Base-by-base conservation (phyloP, 2,797 vertebrate species). In the Rhabdomys pumilio region DNA sequence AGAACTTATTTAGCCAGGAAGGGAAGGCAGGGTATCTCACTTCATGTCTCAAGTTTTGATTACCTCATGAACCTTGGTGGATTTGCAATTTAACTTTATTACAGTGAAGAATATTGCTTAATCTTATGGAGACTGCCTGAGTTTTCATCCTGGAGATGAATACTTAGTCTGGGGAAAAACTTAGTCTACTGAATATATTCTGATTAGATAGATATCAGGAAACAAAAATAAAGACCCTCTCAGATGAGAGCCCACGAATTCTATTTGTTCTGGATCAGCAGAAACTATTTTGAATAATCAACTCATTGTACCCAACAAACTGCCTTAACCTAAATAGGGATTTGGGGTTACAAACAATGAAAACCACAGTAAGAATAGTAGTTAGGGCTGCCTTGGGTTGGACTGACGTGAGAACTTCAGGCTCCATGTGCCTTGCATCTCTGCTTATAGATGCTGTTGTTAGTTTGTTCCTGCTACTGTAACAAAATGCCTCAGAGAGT, bases 11-110 rank as follows among this genome's bases (percentile, higher is more conserved):
- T 85, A 65, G 2, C 19, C 29, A 14, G 19, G 22, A 34, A 81
- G 57, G 12, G 19, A 94, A 76, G 4, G 10, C 31, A 11, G 38
- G 20, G 82, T 13, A 77, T 38, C 81, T 61, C 9, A 82, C 55
- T 83, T 82, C 59, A 81, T 84, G 61, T 63, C 26, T 95, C 41
- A 89, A 38, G 3, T 88, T 90, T 88, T 81, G 44, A 67, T 85
- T 85, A 50, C 12, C 41, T 90, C n/a, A 61, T 65, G 9, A 41
- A 87, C 72, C 47, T 53, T 59, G n/a, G 15, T 44, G 19, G 44
- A 90, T 50, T 94, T 76, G 19, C 22, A 73, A 95, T 22, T 47
- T 76, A 91, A 93, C 91, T 26, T 63, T 57, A 67, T 47, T 44
- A 14, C 73, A 47, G 69, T 90, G 50, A 85, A 90, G 44, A 69